Evolutionary conservation across 2,888 invertebrate genomes (phyloP), one percentile per base, ranked within the genome.

Genomic region (Rugalucina vietnamica): DNA sequence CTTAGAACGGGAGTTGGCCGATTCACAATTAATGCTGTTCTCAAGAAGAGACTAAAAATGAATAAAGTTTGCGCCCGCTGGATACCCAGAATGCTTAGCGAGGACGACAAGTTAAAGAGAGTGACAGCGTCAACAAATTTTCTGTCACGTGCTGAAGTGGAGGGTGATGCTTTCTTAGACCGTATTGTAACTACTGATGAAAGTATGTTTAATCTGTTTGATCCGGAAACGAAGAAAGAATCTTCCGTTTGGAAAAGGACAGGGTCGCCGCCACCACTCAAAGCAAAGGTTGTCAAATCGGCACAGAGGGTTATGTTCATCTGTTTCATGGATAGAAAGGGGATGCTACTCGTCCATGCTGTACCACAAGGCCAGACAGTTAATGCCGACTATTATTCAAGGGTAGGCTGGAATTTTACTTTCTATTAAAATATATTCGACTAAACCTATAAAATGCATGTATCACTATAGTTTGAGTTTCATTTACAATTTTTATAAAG

Each of bases 221-320:
- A 76, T 54, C 81, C 81, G 10, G 81, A 81, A 39, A 71, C 54
- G 10, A 81, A 81, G 76, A 65, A 54, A 65, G 54, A 71, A 36
- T 81, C 81, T 10, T 69, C 36, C 36, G 71, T 76, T 29, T 76
- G 54, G 81, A 81, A 76, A 29, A 8, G 36, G 27, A 37, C 43
- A 43, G 34, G 54, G 21, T 70, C 54, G 1, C 81, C 72, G 0
- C 70, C 75, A 3, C 81, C 81, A 24, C 32, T n/a, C 34, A 81
- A 72, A 50, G 43, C 76, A n/a, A n/a, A n/a, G n/a, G n/a, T n/a
- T n/a, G n/a, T n/a, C n/a, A 21, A 76, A 39, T 76, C 29, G 34
- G n/a, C 27, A 43, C n/a, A 57, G 27, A 69, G 69, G 21, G 32
- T 36, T 1, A 70, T 69, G 76, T 81, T 76, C 60, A 60, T 60